Conservation (phyloP, 2,113 vertebrate genomes). For the Gnathonemus echidnorhynchus region DNA sequence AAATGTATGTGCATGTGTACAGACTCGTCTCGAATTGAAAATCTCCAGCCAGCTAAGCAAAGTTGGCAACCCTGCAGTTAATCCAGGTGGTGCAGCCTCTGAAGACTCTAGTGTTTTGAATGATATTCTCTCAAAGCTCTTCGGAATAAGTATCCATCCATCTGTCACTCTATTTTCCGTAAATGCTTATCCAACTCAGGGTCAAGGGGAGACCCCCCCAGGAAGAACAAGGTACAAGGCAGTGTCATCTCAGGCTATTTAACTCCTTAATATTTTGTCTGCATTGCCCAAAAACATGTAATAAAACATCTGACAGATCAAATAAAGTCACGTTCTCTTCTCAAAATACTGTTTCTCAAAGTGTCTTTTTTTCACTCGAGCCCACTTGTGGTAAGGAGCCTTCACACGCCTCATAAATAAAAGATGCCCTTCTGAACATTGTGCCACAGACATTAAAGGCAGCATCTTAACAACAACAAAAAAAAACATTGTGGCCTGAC, state of each 20-base stretch:
- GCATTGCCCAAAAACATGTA: neutral
- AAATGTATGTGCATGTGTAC: neutral
- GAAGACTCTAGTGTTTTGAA: neutral
- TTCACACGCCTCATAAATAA: neutral
- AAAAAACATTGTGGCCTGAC: neutral
- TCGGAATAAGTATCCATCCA: neutral
- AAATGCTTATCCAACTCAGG: neutral
- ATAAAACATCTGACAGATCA: neutral
- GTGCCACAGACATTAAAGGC: neutral
- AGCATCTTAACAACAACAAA: neutral
- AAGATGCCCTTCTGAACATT: neutral
- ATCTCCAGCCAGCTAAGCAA: neutral
- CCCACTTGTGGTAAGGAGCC: neutral
- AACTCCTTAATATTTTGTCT: neutral
- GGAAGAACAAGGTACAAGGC: neutral
- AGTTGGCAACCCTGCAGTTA: neutral
- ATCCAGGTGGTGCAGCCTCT: neutral
- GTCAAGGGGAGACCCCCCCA: neutral
- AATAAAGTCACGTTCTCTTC: neutral
- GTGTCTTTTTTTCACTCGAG: neutral
- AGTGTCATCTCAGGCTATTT: neutral
- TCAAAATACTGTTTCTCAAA: neutral
- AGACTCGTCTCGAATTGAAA: neutral
- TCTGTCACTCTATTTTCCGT: neutral
- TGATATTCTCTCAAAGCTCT: neutral